These are phyloP conservation scores for Biston betularia DNA, from an alignment of 2,888 invertebrate species.

Conservation along the genomic window DNA sequence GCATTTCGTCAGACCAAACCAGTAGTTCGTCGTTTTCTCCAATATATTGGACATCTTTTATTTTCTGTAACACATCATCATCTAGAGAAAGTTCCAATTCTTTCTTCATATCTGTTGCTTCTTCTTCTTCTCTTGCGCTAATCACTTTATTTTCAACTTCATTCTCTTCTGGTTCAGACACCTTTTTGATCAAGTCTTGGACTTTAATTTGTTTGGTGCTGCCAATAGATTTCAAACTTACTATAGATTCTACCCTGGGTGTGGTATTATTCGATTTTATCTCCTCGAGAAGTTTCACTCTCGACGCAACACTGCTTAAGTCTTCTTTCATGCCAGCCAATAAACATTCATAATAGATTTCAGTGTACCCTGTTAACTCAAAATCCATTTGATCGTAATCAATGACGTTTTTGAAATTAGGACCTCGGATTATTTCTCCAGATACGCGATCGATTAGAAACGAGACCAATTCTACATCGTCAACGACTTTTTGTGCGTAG, in stretches of 20 bases:
- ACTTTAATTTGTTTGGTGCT: constrained; percentile 30
- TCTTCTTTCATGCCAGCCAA: constrained; percentile 69
- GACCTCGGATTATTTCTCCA: constrained; percentile 74
- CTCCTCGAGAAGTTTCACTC: constrained; percentile 71
- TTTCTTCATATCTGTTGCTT: constrained; percentile 25
- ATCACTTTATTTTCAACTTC: not conserved
- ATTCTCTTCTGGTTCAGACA: not conserved
- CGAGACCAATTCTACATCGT: constrained; percentile 66
- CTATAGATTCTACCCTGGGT: constrained; percentile 56
- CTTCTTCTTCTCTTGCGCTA: not conserved
- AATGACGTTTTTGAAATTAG: constrained; percentile 73
- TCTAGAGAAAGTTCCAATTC: constrained; percentile 55
- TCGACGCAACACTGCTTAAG: constrained; percentile 69
- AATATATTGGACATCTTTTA: constrained; percentile 65
- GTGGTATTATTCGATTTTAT: constrained; percentile 62
- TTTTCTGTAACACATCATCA: constrained; percentile 61
- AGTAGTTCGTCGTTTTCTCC: constrained; percentile 65
- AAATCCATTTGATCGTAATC: constrained; percentile 78
- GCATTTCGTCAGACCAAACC: constrained; percentile 65
- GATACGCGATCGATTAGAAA: constrained; percentile 75
- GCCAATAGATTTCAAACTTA: constrained; percentile 45
- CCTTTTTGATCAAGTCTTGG: constrained; percentile 34
- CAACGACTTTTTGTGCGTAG: constrained; percentile 65
- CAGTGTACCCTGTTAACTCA: constrained; percentile 72
- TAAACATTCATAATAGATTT: constrained; percentile 75